Percentiles rank a stretch among this genome's conserved stretches.
Conservation (phyloP, 2,797 vertebrate species). For the Rousettus madagascariensis region DNA sequence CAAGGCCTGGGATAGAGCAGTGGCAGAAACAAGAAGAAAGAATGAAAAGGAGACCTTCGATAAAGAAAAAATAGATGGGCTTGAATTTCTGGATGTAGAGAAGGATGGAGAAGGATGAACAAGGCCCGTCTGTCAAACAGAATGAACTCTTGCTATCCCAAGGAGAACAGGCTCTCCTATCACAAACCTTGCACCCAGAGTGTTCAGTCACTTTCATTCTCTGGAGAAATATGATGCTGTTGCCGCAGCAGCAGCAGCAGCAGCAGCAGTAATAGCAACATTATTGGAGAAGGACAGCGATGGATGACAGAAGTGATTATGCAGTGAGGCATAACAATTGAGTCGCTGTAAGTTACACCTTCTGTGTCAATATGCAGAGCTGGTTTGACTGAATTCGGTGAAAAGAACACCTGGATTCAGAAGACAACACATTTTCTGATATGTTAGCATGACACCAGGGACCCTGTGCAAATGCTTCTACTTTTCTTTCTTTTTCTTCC, state of each 20-base stretch:
- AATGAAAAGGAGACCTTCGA: neutral
- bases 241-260: neutral
- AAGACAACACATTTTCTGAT: constrained; percentile 64
- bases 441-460: constrained; percentile 54
- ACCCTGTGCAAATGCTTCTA: constrained; percentile 36
- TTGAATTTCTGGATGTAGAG: neutral
- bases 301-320: constrained; percentile 56
- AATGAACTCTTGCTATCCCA: neutral
- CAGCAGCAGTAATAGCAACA: neutral
- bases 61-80: neutral
- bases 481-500: neutral
- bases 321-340: constrained; percentile 48
- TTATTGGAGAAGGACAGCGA: neutral
- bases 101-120: neutral
- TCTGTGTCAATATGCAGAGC: constrained; percentile 66
- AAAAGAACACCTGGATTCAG: constrained; percentile 68
- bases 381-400: constrained; percentile 61
- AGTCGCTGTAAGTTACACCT: constrained; percentile 48
- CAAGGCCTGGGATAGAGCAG: neutral
- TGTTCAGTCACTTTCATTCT: neutral
- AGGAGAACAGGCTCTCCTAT: neutral
- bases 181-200: fast-evolving
- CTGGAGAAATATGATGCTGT: neutral
- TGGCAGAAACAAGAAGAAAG: neutral
- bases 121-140: neutral